phyloP scores from a whole-genome alignment of 2,797 vertebrate genomes.

The Heterohyrax brucei region DNA sequence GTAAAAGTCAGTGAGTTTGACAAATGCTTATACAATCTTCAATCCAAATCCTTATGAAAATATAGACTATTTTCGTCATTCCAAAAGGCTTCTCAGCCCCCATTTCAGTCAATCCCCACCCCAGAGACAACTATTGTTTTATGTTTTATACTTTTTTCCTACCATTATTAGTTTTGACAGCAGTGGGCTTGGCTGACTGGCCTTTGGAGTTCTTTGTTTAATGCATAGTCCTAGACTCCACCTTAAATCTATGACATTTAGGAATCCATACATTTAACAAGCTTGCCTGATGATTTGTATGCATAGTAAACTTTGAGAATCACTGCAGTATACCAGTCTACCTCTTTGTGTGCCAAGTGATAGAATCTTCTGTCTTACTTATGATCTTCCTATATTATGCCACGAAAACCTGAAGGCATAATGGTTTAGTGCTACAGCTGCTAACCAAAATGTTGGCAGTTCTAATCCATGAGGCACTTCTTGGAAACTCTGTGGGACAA shows the following conservation, averaged over 20 bases:
- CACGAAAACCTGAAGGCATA: too few relatives aligned
- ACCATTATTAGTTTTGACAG: conserved; percentile 30
- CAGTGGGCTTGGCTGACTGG: not conserved
- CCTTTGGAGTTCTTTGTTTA: conserved; percentile 59
- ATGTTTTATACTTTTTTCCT: not conserved
- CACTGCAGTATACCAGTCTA: not conserved
- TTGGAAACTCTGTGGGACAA: too few relatives aligned
- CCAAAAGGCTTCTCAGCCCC: not conserved
- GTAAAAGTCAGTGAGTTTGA: not conserved
- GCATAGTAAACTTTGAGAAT: conserved; percentile 55
- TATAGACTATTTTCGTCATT: not conserved
- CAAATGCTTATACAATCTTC: not conserved
- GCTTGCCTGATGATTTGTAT: conserved; percentile 58
- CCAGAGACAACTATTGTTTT: conserved; percentile 52
- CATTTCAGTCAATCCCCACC: not conserved
- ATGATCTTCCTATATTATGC: conserved; percentile 42
- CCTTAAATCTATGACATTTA: conserved; percentile 44
- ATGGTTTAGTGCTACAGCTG: too few relatives aligned
- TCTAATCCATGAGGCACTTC: too few relatives aligned
- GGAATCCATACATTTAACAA: conserved; percentile 45
- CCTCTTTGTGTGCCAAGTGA: conserved; percentile 27
- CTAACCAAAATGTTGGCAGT: too few relatives aligned
- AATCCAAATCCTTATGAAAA: not conserved
- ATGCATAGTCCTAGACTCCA: conserved; percentile 37
- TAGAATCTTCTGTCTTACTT: conserved; percentile 44